Evolutionary conservation across 2,888 invertebrate genomes (phyloP).

Genomic region (Mythimna vitellina): DNA sequence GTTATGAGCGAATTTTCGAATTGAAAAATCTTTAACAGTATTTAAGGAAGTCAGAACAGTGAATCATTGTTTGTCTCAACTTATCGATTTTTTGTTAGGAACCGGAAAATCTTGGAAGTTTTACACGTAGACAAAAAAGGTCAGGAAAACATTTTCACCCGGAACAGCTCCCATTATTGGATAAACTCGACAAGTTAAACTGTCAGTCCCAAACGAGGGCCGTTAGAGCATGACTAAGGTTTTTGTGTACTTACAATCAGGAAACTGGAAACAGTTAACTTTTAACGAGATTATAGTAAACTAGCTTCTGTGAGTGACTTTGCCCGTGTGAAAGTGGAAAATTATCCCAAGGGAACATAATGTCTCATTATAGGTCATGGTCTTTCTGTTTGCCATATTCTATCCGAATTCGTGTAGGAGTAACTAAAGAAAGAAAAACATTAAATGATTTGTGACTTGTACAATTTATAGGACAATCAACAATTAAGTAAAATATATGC

Average conservation of each 20-base stretch:
- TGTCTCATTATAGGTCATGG: too few relatives aligned
- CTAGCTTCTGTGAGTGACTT: background rate
- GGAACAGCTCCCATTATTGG: conserved; percentile 34
- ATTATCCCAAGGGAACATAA: too few relatives aligned
- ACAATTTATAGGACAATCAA: too few relatives aligned
- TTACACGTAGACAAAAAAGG: conserved; percentile 12
- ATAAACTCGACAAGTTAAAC: conserved; percentile 46
- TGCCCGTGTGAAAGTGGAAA: too few relatives aligned
- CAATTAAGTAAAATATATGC: too few relatives aligned
- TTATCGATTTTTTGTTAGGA: background rate
- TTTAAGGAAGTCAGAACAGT: too few relatives aligned
- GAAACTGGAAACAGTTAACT: conserved; percentile 23
- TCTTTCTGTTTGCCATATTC: too few relatives aligned
- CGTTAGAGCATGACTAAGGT: conserved; percentile 31
- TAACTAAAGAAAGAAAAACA: too few relatives aligned
- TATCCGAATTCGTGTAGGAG: too few relatives aligned
- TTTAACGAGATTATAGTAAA: conserved; percentile 7
- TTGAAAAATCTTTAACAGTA: too few relatives aligned
- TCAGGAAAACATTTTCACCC: conserved; percentile 9
- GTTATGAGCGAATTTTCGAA: too few relatives aligned
- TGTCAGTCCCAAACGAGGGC: conserved; percentile 39
- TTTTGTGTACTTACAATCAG: conserved; percentile 23
- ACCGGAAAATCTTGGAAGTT: conserved; percentile 1
- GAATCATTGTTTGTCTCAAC: background rate
- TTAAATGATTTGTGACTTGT: too few relatives aligned